Conservation (phyloP, 1,140 invertebrate genomes). For the Euura lappo region DNA sequence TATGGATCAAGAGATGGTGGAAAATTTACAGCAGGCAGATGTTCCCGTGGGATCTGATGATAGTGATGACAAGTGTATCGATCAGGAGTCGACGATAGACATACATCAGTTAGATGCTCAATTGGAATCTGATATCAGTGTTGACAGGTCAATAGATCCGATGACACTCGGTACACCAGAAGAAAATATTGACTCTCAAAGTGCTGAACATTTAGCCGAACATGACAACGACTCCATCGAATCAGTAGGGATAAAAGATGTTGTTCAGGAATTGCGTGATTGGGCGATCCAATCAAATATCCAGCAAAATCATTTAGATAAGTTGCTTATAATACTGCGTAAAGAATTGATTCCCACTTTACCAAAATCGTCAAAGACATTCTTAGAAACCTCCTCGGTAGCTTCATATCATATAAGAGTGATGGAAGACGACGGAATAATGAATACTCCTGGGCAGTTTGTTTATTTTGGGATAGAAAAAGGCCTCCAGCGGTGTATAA, state of each 20-base stretch:
- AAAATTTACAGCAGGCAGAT: background rate
- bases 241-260: background rate
- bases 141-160: no score
- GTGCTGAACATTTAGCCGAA: background rate
- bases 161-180: no score
- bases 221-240: background rate
- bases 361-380: background rate
- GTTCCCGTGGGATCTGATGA: no score
- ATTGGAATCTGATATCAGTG: no score
- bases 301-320: background rate
- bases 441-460: background rate
- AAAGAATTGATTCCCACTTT: background rate
- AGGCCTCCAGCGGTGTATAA: background rate
- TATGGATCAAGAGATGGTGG: background rate
- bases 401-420: background rate
- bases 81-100: no score
- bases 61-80: no score
- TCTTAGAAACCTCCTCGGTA: background rate
- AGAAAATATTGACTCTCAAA: no score
- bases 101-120: no score
- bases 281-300: background rate
- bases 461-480: background rate
- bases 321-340: background rate
- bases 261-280: background rate
- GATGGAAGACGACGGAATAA: background rate